phyloP scores from a whole-genome alignment of 2,888 invertebrate genomes.

The Coelinius sp. region DNA sequence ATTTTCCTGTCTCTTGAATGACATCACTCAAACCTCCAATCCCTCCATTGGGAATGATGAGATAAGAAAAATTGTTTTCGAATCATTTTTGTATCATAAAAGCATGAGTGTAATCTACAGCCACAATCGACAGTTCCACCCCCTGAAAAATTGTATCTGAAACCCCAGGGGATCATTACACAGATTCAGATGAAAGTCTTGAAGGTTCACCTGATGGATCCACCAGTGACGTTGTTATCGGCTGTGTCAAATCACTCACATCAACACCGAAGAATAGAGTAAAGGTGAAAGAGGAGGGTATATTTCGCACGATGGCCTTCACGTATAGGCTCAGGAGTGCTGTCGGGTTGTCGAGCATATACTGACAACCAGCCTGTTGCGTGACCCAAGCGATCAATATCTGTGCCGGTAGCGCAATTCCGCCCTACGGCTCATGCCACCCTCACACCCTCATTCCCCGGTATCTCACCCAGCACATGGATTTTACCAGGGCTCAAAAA shows the following conservation, averaged over 20 bases:
- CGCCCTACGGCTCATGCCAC: not conserved
- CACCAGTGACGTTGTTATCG: not conserved
- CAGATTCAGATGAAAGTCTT: not conserved
- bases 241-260: not conserved
- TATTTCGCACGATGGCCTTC: slow-evolving; percentile 41
- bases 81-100: too few species aligned
- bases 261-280: slow-evolving; percentile 1
- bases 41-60: too few species aligned
- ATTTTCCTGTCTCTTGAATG: too few species aligned
- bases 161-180: not conserved
- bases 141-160: not conserved
- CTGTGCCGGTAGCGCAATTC: slow-evolving; percentile 34
- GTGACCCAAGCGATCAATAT: slow-evolving; percentile 52
- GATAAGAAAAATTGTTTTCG: not conserved
- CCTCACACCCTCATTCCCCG: slow-evolving; percentile 5
- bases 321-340: slow-evolving; percentile 33
- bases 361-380: slow-evolving; percentile 53
- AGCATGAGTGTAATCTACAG: not conserved
- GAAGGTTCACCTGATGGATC: not conserved
- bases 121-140: too few species aligned
- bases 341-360: slow-evolving; percentile 40
- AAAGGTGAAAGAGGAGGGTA: not conserved
- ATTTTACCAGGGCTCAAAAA: slow-evolving; percentile 28
- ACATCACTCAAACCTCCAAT: too few species aligned
- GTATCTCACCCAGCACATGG: slow-evolving; percentile 24